A percentile compares a stretch with the other conserved stretches of the same genome.
Conservation (phyloP, 2,888 invertebrate species). For the Epinotia demarniana region DNA sequence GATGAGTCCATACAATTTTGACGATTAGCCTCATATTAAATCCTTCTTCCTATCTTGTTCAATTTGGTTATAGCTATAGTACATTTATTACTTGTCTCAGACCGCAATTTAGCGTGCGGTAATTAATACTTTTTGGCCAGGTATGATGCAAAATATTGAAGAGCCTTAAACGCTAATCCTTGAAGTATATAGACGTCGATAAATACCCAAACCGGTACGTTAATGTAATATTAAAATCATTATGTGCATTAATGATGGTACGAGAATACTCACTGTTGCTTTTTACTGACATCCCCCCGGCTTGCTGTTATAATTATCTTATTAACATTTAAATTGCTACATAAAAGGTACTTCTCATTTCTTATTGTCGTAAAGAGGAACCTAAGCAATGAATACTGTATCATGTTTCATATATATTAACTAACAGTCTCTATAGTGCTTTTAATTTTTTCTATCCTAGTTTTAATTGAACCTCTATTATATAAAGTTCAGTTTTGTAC, state of each 20-base stretch:
- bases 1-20: too few species aligned
- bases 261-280: conserved; percentile 51
- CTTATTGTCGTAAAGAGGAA: conserved; percentile 22
- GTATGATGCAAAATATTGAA: not conserved
- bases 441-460: not conserved
- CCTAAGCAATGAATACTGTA: conserved; percentile 25
- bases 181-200: conserved; percentile 2
- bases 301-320: conserved; percentile 49
- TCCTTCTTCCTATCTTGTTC: too few species aligned
- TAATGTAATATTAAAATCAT: conserved; percentile 58
- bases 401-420: conserved; percentile 18
- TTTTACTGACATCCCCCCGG: conserved; percentile 46
- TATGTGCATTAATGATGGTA: conserved; percentile 57
- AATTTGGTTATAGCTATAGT: not conserved
- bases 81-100: too few species aligned
- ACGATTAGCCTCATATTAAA: too few species aligned
- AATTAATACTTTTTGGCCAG: too few species aligned
- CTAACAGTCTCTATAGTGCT: too few species aligned
- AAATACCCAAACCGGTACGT: conserved; percentile 56
- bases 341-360: conserved; percentile 43
- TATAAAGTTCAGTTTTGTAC: not conserved
- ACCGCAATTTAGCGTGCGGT: too few species aligned
- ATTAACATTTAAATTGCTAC: conserved; percentile 50
- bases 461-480: not conserved
- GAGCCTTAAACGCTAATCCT: conserved; percentile 8